Evolutionary conservation across 2,888 invertebrate genomes (phyloP).

Genomic region (Ypsolopha scabrella): DNA sequence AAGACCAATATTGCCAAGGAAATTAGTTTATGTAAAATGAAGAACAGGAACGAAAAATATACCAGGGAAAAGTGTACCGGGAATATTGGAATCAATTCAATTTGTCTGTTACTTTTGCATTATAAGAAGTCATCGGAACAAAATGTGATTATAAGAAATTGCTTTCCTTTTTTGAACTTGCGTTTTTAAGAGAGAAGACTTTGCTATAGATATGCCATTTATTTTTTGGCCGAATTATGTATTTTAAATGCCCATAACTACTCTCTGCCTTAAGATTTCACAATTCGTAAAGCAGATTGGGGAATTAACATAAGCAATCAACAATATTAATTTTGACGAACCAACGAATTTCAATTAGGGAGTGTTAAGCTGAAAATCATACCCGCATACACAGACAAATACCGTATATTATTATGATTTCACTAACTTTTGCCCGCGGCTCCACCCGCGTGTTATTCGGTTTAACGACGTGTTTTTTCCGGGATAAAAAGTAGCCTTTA

Average conservation of each 20-base stretch:
- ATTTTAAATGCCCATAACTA: no score
- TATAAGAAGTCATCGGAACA: constrained; percentile 22
- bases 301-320: constrained; percentile 36
- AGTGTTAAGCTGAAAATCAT: constrained; percentile 37
- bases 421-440: no score
- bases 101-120: constrained; percentile 39
- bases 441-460: no score
- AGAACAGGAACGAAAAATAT: constrained; percentile 63
- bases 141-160: constrained; percentile 2
- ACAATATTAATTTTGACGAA: constrained; percentile 28
- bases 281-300: background rate
- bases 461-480: no score
- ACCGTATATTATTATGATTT: background rate
- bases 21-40: constrained; percentile 71
- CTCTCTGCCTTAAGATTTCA: no score
- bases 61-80: constrained; percentile 51
- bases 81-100: constrained; percentile 57
- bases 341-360: constrained; percentile 39
- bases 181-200: no score
- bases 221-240: background rate
- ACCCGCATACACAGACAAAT: constrained; percentile 20
- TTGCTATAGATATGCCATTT: no score
- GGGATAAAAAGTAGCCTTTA: no score
- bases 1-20: constrained; percentile 68
- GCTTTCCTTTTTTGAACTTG: no score